A percentile compares a stretch with the other conserved stretches of the same genome.
These are phyloP conservation scores for Polydrusus cervinus DNA, from an alignment of 2,888 invertebrate species.

Conservation along the genomic window DNA sequence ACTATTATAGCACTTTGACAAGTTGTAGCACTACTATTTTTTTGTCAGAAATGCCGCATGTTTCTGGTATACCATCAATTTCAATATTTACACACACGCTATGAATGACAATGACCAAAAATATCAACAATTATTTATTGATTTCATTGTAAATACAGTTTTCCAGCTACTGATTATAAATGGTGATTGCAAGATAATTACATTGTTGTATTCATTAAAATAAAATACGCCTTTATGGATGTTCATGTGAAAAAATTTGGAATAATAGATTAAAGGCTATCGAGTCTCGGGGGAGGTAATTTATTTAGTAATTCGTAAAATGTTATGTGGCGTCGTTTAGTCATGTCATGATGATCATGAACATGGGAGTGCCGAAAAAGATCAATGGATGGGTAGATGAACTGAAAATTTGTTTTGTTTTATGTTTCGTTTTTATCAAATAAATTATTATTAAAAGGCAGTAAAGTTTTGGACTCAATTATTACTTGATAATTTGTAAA, in stretches of 20 bases:
- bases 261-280: constrained; percentile 19
- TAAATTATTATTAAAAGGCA: too few species aligned
- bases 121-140: not conserved
- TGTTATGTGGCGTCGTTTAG: not conserved
- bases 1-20: too few species aligned
- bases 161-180: not conserved
- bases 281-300: constrained; percentile 2
- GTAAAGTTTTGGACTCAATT: too few species aligned
- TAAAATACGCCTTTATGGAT: not conserved
- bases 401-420: not conserved
- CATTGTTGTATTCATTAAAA: constrained; percentile 15
- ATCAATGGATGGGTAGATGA: constrained; percentile 21
- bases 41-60: too few species aligned
- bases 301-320: constrained; percentile 2
- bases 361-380: constrained; percentile 17
- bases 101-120: too few species aligned
- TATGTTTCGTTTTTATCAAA: not conserved
- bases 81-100: too few species aligned
- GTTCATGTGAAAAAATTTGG: constrained; percentile 3
- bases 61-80: too few species aligned
- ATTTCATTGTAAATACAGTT: not conserved
- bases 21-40: too few species aligned
- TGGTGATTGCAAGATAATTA: constrained; percentile 1
- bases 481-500: too few species aligned
- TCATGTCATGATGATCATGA: not conserved